Base-by-base conservation (phyloP, 2,113 vertebrate species). In the Trichechus manatus region DNA sequence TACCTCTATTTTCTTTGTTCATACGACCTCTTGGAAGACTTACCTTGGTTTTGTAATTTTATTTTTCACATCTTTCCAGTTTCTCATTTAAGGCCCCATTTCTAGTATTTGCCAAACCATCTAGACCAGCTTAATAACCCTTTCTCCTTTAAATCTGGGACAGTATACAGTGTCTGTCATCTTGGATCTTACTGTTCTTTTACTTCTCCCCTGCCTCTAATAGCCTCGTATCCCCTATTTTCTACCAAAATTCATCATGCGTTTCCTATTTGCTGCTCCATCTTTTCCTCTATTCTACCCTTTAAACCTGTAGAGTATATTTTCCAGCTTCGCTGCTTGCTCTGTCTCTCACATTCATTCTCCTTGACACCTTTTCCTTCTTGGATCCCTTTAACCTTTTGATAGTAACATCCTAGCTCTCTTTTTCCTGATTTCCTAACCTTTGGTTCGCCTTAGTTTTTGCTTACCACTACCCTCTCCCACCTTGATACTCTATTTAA, bases 371-470 rank as follows among this genome's bases (percentile, higher is more conserved):
- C 8, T 89, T 93, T 88, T 80, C 25, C 9, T 96, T 82, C 64
- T 89, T 63, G 19, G 19, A 56, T 44, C 8, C 81, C 47, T 82
- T 64, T 94, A 47, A 64, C 20, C 70, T 89, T 95, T 91, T 83
- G 36, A 36, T 89, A 72, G 11, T 79, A 81, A 36, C 44, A 91
- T 27, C 9, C n/a, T 97, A 20, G 72, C 22, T 91, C 6, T n/a
- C 27, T 90, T 77, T 89, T 66, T 80, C 78, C 33, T 33, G 39
- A 27, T 36, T 93, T 11, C 47, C 9, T 87, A 11, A 64, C 64
- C 64, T 96, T 97, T 53, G 15, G 1, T 19, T 90, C 3, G 19
- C 22, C 27, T 63, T 84, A n/a, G n/a, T 70, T 96, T 97, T 89
- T 86, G 22, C 87, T 96, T 20, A 33, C 80, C 63, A 3, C 42